A percentile compares a stretch with the other conserved stretches of the same genome.
Conservation (phyloP, 2,888 invertebrate genomes). For the Drosophila subsilvestris region DNA sequence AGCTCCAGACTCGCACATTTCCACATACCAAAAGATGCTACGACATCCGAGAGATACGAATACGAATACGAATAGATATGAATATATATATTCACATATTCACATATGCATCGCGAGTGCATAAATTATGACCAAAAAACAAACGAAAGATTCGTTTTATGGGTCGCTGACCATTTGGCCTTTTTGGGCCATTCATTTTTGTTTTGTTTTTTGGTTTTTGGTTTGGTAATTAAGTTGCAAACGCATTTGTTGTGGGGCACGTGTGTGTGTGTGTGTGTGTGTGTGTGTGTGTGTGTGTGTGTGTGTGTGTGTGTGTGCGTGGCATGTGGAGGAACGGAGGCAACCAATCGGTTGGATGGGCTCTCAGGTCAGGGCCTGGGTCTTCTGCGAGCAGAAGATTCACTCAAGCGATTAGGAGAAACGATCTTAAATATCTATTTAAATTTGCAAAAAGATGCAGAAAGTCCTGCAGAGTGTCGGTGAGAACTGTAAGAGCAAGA, state of each 20-base stretch:
- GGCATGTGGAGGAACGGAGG: not conserved
- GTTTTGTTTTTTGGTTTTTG: not conserved
- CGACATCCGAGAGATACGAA: not conserved
- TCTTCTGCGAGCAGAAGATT: not conserved
- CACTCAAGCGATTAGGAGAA: not conserved
- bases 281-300: not conserved
- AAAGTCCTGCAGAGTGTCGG: not conserved
- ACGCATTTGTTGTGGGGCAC: slow-evolving; percentile 11
- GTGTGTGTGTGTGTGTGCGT: no score
- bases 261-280: not conserved
- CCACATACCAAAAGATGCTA: not conserved
- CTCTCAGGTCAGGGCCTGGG: not conserved
- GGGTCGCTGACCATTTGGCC: slow-evolving; percentile 41
- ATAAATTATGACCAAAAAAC: not conserved
- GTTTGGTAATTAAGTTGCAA: slow-evolving; percentile 34
- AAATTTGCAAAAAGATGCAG: not conserved
- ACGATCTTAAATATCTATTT: not conserved
- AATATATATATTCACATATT: slow-evolving; percentile 10
- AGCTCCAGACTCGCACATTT: not conserved
- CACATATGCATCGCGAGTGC: not conserved
- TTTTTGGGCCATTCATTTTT: slow-evolving; percentile 19
- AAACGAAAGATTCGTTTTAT: slow-evolving; percentile 29
- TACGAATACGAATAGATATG: not conserved
- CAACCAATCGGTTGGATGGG: not conserved
- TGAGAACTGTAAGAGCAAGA: no score